A percentile compares a stretch with the other conserved stretches of the same genome.
Conservation (phyloP, 2,113 vertebrate genomes). For the Cichladusa arquata region DNA sequence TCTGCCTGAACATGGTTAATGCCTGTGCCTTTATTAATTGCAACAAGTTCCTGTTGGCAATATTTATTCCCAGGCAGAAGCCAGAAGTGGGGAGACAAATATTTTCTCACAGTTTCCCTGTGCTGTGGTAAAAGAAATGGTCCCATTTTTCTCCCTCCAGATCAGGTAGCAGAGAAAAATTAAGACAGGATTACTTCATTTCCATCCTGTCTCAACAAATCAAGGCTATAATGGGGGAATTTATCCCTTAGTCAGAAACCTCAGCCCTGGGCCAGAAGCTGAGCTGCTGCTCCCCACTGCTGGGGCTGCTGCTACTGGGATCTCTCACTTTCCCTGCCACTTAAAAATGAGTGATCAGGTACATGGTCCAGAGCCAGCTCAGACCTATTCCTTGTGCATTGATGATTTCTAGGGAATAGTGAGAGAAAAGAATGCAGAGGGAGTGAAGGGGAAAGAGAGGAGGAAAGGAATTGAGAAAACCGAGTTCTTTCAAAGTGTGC, state of each 20-base stretch:
- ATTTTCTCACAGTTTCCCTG: constrained; percentile 23
- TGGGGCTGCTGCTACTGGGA: not conserved
- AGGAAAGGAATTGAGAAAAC: not conserved
- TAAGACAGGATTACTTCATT: constrained; percentile 62
- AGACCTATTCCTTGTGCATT: not conserved
- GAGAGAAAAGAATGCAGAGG: not conserved
- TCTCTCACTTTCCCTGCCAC: not conserved
- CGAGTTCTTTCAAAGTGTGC: not conserved
- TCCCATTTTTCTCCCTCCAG: constrained; percentile 48
- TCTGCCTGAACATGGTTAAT: constrained; percentile 17
- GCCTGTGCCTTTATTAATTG: constrained; percentile 7
- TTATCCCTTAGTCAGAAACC: constrained; percentile 38
- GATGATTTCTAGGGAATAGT: not conserved
- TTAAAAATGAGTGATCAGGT: not conserved
- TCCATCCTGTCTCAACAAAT: constrained; percentile 62
- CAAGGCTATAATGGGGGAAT: constrained; percentile 19
- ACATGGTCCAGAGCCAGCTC: not conserved
- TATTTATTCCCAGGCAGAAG: constrained; percentile 8
- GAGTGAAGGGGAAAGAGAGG: not conserved
- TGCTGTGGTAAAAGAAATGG: constrained; percentile 23
- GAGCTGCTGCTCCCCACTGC: not conserved
- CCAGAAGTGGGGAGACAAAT: constrained; percentile 14
- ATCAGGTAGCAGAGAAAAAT: constrained; percentile 65
- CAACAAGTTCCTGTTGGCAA: constrained; percentile 33
- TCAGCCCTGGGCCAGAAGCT: not conserved